Conservation (phyloP, 2,888 invertebrate genomes). For the Hyposoter didymator region DNA sequence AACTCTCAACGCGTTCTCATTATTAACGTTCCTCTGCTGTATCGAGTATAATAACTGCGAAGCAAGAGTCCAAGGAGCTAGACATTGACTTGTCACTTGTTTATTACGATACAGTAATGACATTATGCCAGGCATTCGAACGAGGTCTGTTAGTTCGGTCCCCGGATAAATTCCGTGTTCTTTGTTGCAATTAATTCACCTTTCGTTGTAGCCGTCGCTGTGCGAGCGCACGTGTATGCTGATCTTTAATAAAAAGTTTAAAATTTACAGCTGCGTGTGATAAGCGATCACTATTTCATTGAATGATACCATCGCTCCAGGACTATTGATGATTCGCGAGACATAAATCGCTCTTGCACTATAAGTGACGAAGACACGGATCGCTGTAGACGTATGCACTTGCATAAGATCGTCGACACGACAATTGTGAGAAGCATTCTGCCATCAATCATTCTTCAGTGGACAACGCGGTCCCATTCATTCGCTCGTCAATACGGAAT, state of each 20-base stretch:
- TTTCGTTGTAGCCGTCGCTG: neutral
- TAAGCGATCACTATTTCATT: constrained; percentile 3
- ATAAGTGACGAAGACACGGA: constrained; percentile 25
- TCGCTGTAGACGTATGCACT: constrained; percentile 6
- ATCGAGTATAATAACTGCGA: constrained; percentile 59
- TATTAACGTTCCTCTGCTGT: constrained; percentile 63
- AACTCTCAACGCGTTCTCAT: constrained; percentile 65
- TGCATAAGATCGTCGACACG: constrained; percentile 29
- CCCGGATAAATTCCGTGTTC: constrained; percentile 51
- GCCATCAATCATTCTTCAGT: constrained; percentile 75
- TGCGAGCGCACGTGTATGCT: neutral
- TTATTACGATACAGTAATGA: constrained; percentile 61
- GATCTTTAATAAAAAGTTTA: constrained; percentile 1
- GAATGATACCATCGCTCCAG: neutral
- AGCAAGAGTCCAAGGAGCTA: constrained; percentile 48
- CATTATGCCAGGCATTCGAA: constrained; percentile 41
- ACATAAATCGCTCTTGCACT: constrained; percentile 26
- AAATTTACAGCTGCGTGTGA: constrained; percentile 10
- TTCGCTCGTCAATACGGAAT: constrained; percentile 49
- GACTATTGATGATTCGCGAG: constrained; percentile 13
- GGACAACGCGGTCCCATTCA: constrained; percentile 69
- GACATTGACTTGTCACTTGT: constrained; percentile 67
- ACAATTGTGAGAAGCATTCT: constrained; percentile 34
- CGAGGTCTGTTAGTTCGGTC: constrained; percentile 28
- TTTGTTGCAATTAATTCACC: constrained; percentile 43